phyloP scores from a whole-genome alignment of 2,888 invertebrate genomes.

The Meiosimyza decipiens region DNA sequence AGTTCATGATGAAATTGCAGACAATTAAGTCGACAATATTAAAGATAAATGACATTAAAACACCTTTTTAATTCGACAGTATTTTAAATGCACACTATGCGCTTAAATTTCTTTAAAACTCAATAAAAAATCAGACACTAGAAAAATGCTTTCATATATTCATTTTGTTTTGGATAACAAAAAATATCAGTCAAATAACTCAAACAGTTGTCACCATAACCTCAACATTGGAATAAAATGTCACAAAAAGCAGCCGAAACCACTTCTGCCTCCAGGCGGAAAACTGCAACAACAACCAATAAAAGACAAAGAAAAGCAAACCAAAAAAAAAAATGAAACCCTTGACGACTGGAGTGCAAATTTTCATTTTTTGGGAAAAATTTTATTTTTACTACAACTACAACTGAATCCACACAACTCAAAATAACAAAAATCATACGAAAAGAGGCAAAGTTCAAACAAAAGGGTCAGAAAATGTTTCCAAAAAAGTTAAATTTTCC shows the following conservation, averaged over 20 bases:
- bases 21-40: too few species aligned
- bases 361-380: not conserved
- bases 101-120: not conserved
- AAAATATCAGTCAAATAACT: constrained; percentile 25
- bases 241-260: constrained; percentile 24
- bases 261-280: not conserved
- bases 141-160: not conserved
- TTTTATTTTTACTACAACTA: not conserved
- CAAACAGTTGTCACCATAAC: constrained; percentile 33
- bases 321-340: not conserved
- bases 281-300: not conserved
- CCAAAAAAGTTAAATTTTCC: constrained; percentile 2
- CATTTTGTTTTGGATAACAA: too few species aligned
- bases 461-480: not conserved
- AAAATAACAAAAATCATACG: not conserved
- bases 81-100: too few species aligned
- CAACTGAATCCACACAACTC: not conserved
- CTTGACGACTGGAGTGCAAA: constrained; percentile 10
- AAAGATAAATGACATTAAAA: too few species aligned
- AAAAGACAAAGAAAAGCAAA: not conserved
- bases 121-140: not conserved
- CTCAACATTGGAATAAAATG: constrained; percentile 31
- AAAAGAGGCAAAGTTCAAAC: not conserved
- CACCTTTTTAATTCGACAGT: too few species aligned
- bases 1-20: too few species aligned